phyloP scores from a whole-genome alignment of 2,113 vertebrate species.

The Pollachius pollachius region DNA sequence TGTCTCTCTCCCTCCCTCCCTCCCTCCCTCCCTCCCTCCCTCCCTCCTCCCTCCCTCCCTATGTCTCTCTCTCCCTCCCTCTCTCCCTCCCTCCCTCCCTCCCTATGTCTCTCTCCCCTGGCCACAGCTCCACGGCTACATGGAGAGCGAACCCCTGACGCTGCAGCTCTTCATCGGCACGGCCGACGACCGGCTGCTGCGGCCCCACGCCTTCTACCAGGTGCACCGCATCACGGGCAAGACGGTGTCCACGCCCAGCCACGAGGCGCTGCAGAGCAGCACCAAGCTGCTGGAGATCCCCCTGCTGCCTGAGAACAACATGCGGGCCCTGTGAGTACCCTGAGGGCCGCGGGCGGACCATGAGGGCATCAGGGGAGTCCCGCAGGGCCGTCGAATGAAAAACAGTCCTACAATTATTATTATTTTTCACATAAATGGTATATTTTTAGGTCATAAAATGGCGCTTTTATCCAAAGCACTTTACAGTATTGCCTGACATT shows the following conservation, averaged over 20 bases:
- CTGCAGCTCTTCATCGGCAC: slow-evolving; percentile 98
- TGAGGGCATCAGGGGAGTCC: too few species aligned
- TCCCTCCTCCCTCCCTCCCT: background rate
- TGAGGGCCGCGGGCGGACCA: too few species aligned
- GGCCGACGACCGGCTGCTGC: slow-evolving; percentile 93
- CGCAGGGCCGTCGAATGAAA: too few species aligned
- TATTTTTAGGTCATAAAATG: too few species aligned
- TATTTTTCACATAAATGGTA: too few species aligned
- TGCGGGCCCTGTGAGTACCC: slow-evolving; percentile 87
- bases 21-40: background rate
- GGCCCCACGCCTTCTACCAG: slow-evolving; percentile 97
- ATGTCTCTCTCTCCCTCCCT: background rate
- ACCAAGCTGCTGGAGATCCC: slow-evolving; percentile 97
- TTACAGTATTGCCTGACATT: too few species aligned
- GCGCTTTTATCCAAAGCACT: too few species aligned
- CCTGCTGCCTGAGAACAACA: slow-evolving; percentile 92
- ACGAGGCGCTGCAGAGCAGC: slow-evolving; percentile 89
- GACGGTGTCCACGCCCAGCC: slow-evolving; percentile 93
- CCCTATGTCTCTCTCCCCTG: background rate
- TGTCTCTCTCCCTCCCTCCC: background rate
- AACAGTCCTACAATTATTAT: too few species aligned
- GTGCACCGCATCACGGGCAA: slow-evolving; percentile 96
- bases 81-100: background rate
- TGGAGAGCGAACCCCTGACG: slow-evolving; percentile 90
- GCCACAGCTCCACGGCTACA: slow-evolving; percentile 88